A percentile compares a stretch with the other conserved stretches of the same genome.
phyloP scores from a whole-genome alignment of 2,797 vertebrate species.

The Myripristis jacobus region DNA sequence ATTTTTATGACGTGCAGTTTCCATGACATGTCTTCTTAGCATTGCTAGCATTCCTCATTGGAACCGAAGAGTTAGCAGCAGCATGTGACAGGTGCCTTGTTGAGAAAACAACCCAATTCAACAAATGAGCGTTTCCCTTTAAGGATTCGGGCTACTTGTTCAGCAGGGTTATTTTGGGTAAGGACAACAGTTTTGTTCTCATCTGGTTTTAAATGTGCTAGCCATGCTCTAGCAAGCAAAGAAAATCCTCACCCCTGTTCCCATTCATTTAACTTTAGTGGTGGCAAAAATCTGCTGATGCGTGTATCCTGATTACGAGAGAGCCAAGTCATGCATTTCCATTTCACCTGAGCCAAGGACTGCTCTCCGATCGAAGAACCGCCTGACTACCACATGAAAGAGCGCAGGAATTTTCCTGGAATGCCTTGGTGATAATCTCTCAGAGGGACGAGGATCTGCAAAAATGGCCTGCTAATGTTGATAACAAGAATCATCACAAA shows the following conservation, averaged over 20 bases:
- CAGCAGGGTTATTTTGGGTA: background rate
- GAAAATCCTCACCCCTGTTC: background rate
- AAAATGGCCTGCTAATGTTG: slow-evolving; percentile 12
- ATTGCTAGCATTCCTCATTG: background rate
- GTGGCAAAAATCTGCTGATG: background rate
- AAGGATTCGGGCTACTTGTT: background rate
- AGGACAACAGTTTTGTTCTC: background rate
- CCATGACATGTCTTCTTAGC: background rate
- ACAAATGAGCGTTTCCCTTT: background rate
- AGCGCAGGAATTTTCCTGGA: background rate
- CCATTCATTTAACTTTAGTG: background rate
- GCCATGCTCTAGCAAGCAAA: background rate
- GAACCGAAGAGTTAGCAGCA: background rate
- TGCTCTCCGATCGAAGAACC: background rate
- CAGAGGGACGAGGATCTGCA: background rate
- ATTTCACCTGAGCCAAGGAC: background rate
- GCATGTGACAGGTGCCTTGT: background rate
- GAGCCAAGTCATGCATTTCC: background rate
- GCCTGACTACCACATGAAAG: background rate
- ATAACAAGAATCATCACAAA: slow-evolving; percentile 10
- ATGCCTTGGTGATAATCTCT: background rate
- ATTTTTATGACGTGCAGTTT: background rate
- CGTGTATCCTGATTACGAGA: background rate
- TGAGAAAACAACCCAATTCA: background rate
- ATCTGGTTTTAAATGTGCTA: background rate